Evolutionary conservation across 2,113 vertebrate species (phyloP).

Genomic region (Monopterus albus): DNA sequence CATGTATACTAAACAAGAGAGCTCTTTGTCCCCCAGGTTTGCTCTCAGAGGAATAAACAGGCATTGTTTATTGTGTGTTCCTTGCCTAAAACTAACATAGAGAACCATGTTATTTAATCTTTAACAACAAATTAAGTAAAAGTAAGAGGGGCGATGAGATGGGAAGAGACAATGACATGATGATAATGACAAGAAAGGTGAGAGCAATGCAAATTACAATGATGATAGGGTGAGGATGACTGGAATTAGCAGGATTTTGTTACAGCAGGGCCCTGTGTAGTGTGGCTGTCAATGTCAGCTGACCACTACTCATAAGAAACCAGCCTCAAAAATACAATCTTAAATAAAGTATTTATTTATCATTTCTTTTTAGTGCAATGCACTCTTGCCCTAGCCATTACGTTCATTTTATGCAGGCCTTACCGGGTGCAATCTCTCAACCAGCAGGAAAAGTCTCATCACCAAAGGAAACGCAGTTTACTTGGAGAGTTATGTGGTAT

Average conservation of each 20-base stretch:
- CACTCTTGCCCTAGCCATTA: neutral
- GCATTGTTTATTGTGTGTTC: conserved; percentile 70
- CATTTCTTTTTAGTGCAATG: neutral
- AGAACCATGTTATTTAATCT: conserved; percentile 42
- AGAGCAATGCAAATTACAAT: neutral
- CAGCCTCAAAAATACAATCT: neutral
- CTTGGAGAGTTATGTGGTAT: neutral
- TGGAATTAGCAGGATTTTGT: conserved; percentile 1
- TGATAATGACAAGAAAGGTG: neutral
- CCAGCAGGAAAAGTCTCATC: conserved; percentile 7
- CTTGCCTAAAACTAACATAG: conserved; percentile 56
- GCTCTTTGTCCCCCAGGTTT: conserved; percentile 74
- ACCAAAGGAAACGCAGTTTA: conserved; percentile 6
- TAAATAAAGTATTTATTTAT: neutral
- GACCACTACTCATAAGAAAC: neutral
- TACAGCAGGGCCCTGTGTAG: neutral
- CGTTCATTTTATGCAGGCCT: neutral
- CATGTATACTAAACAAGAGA: conserved; percentile 72
- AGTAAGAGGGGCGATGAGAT: conserved; percentile 12
- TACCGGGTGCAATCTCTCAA: neutral
- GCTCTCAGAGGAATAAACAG: conserved; percentile 69
- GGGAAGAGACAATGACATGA: conserved; percentile 8
- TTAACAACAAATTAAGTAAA: conserved; percentile 38
- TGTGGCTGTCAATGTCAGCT: neutral
- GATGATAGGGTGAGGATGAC: neutral